A percentile compares a stretch with the other conserved stretches of the same genome.
phyloP scores from a whole-genome alignment of 2,888 invertebrate species.

The Pantelozetes paolii region DNA sequence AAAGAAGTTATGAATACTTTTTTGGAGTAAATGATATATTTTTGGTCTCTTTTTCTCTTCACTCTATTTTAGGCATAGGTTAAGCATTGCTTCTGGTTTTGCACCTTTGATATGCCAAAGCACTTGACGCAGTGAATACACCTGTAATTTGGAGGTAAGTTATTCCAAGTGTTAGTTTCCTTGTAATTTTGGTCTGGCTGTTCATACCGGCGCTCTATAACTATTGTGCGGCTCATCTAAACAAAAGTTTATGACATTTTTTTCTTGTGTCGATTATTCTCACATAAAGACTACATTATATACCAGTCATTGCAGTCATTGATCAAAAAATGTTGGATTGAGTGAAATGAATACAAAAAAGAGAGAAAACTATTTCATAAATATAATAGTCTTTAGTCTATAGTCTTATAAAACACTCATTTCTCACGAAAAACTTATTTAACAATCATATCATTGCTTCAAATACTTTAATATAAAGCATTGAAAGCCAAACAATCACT shows the following conservation, averaged over 20 bases:
- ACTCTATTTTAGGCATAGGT: neutral
- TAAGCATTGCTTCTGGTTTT: constrained; percentile 17
- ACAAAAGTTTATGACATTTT: constrained; percentile 22
- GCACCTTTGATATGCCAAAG: constrained; percentile 12
- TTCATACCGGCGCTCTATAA: constrained; percentile 21
- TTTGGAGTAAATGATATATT: constrained; percentile 2
- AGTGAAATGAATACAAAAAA: neutral
- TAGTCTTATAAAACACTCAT: constrained; percentile 1
- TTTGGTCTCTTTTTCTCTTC: too few species aligned
- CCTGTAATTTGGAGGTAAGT: constrained; percentile 24
- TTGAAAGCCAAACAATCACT: too few species aligned
- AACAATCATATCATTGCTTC: neutral
- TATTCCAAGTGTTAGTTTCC: constrained; percentile 9
- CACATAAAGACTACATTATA: constrained; percentile 35
- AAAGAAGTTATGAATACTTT: constrained; percentile 11
- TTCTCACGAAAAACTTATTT: constrained; percentile 11
- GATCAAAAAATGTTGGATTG: constrained; percentile 6
- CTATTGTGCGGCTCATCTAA: constrained; percentile 28
- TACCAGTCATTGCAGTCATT: constrained; percentile 1
- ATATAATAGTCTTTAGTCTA: too few species aligned
- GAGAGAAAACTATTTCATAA: constrained; percentile 4
- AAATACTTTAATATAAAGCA: constrained; percentile 21
- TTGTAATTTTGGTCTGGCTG: constrained; percentile 3
- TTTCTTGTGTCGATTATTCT: constrained; percentile 24
- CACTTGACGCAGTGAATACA: neutral